These are phyloP conservation scores for Pao palembangensis DNA, from an alignment of 2,113 vertebrate genomes.

Conservation along the genomic window DNA sequence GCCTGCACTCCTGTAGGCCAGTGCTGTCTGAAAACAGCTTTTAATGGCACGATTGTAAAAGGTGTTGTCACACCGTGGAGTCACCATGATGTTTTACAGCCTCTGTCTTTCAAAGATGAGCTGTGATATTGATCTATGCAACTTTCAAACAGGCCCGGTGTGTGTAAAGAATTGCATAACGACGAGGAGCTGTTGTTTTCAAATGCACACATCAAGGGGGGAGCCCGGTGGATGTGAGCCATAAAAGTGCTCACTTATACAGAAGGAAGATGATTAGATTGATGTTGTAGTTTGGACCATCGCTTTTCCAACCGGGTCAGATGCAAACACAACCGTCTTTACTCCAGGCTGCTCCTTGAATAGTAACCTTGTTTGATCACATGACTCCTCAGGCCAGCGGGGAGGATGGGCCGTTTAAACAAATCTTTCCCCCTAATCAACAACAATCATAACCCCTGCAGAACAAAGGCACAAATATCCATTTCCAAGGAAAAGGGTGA, in stretches of 20 bases:
- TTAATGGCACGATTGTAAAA: constrained; percentile 61
- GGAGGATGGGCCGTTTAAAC: constrained; percentile 48
- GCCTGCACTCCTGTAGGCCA: constrained; percentile 13
- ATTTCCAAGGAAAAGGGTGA: constrained; percentile 73
- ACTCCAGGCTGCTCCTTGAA: constrained; percentile 23
- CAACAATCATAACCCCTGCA: constrained; percentile 59
- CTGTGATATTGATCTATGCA: constrained; percentile 55
- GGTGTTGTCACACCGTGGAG: constrained; percentile 61
- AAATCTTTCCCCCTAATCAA: constrained; percentile 51
- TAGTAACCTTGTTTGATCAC: constrained; percentile 38
- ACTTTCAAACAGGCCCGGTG: constrained; percentile 54
- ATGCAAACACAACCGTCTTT: background rate
- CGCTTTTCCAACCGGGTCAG: no score
- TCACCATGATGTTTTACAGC: constrained; percentile 63
- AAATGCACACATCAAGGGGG: constrained; percentile 46
- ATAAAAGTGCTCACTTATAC: constrained; percentile 49
- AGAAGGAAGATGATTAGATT: no score
- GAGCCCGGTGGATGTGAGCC: constrained; percentile 23
- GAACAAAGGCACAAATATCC: constrained; percentile 74
- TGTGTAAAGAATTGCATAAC: constrained; percentile 61
- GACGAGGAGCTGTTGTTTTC: constrained; percentile 41
- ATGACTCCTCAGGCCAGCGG: constrained; percentile 27
- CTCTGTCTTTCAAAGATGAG: constrained; percentile 56
- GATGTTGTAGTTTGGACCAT: no score
- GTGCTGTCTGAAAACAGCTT: constrained; percentile 31